Base-by-base conservation (phyloP, 2,113 vertebrate genomes). In the Bufo bufo region DNA sequence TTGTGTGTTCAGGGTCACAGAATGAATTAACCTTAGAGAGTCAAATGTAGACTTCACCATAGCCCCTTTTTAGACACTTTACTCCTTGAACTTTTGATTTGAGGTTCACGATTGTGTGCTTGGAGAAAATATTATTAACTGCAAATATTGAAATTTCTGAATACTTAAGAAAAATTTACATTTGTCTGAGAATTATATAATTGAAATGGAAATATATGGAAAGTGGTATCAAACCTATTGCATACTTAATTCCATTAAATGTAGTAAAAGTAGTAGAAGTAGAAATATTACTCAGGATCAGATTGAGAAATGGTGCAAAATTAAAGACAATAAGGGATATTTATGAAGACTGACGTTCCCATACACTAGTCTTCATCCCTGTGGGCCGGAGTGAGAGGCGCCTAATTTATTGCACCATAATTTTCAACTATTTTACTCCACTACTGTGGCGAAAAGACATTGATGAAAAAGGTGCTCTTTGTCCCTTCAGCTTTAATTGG, bases 1-100 rank as follows among this genome's bases (percentile, higher is more conserved):
- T 69, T 54, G 13, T 5, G 17, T 65, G 63, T 69, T 69, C 54
- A 45, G 80, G 75, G 85, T 87, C 85, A 80, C 16, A 71, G 13
- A 87, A 83, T 63, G 65, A 69, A 83, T 83, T 83, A 83, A 83
- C 72, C 72, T 50, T 50, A 75, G 72, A 3, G 72, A 75, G 50
- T 75, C 2, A 3, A 75, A 75, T 50, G 72, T 11, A 75, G 17
- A 75, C 49, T 75, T 20, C 45, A 50, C 47, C 47, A 20, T 75
- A 49, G 50, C 72, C 47, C 17, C 47, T 50, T 75, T 49, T 50
- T 50, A 10, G 47, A 74, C 45, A 74, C 2, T 74, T 17, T 3
- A 74, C 71, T 74, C 23, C 10, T 4, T 43, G 45, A 75, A 75
- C 47, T 50, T 75, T 75, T 7, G 17, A 75, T 75, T 9, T 75